Base-by-base conservation (phyloP, 2,797 vertebrate genomes). In the Acipenser transmontanus region DNA sequence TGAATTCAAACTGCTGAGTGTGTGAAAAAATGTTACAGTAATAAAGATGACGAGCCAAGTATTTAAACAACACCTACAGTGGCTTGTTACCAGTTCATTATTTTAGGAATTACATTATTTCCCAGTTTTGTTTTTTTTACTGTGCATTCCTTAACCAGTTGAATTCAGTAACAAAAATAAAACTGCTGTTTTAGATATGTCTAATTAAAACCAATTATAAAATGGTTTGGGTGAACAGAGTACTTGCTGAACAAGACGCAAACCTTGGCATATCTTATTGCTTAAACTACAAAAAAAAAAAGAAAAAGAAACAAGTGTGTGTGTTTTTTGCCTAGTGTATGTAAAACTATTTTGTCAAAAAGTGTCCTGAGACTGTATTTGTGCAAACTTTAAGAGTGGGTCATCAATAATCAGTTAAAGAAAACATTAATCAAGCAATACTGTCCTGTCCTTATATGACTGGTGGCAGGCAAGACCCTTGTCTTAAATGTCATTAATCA, bases 401-500 rank as follows among this genome's bases (percentile, higher is more conserved):
- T 62, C 51, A n/a, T 8, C n/a, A 51, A 63, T 17, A 17, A 17
- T 17, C 17, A 17, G 71, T 66, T 61, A 63, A 34, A 34, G 34
- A 34, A 34, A 65, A 13, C 68, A 81, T 82, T 76, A 74, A 70
- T 80, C 71, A 63, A 67, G 59, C 50, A 47, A 66, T 11, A 65
- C 47, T 51, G 62, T 70, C 71, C 57, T 50, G 34, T 7, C 62
- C 60, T 64, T 71, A 70, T 77, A 80, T 72, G 70, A 71, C 73
- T 61, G 66, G 61, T 67, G 77, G 64, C 72, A 65, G 71, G 57
- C 76, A 57, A 72, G 68, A 52, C 61, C 50, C 1, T 61, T 49
- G 62, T 56, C 59, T 72, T 72, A 72, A 69, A 62, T 20, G 59
- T 70, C 73, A 77, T 74, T 81, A 75, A 80, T 76, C 74, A 47